Evolutionary conservation across 2,113 vertebrate genomes (phyloP).

Genomic region (Misgurnus mizolepis): DNA sequence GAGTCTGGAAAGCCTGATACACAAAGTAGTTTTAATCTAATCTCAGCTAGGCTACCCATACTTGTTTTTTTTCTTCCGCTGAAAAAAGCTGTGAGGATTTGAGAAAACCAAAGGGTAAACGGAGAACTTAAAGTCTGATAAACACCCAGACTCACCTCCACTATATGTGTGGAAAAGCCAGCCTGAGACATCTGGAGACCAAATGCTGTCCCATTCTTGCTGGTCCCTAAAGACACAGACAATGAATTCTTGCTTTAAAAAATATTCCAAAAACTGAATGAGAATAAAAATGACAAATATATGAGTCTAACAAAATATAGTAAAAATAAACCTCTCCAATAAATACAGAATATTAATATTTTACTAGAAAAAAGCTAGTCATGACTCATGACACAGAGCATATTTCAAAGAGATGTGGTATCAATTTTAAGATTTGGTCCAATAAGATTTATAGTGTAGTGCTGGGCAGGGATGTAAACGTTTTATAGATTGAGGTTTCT

Average conservation of each 20-base stretch:
- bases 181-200: conserved; percentile 97
- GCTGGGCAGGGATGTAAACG: conserved; percentile 27
- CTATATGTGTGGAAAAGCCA: conserved; percentile 92
- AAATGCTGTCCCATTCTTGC: conserved; percentile 89
- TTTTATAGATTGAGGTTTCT: conserved; percentile 40
- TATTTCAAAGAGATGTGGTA: conserved; percentile 44
- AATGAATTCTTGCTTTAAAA: too few species aligned
- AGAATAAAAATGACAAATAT: neutral
- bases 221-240: conserved; percentile 79
- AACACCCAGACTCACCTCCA: conserved; percentile 81
- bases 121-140: conserved; percentile 14
- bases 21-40: conserved; percentile 18
- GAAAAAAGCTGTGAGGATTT: neutral
- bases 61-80: neutral
- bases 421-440: conserved; percentile 36
- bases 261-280: neutral
- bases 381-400: conserved; percentile 33
- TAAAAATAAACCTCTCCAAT: too few species aligned
- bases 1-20: neutral
- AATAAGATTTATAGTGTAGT: conserved; percentile 41
- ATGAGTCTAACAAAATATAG: too few species aligned
- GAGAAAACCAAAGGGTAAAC: neutral
- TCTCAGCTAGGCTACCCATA: neutral
- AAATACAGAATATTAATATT: too few species aligned
- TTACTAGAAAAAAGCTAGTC: neutral